These are phyloP conservation scores for Tribolium madens DNA, from an alignment of 1,140 invertebrate genomes.

Conservation along the genomic window DNA sequence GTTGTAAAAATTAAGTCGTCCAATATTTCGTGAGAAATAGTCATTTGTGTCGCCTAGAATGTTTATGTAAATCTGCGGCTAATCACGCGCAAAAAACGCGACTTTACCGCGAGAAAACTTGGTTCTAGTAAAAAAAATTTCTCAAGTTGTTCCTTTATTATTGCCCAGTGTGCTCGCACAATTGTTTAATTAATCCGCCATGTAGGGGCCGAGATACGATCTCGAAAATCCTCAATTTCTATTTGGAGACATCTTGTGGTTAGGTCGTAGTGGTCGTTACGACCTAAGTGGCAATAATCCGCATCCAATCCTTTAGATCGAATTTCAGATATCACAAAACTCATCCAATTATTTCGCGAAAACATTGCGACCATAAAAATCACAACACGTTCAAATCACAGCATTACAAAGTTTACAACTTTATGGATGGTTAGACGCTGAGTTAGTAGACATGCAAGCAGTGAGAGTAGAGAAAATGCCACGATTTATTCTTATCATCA, in stretches of 20 bases:
- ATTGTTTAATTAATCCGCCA: background rate
- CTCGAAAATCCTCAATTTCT: conserved; percentile 10
- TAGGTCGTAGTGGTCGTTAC: conserved; percentile 1
- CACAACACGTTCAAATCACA: conserved; percentile 10
- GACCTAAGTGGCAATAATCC: conserved; percentile 30
- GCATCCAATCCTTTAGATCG: conserved; percentile 31
- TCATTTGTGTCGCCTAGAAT: conserved; percentile 47
- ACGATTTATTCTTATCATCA: background rate
- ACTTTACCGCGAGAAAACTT: too few relatives aligned
- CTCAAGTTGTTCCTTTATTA: too few relatives aligned
- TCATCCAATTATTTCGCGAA: conserved; percentile 36
- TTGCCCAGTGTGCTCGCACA: background rate
- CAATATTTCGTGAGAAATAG: conserved; percentile 49
- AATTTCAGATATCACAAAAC: conserved; percentile 23
- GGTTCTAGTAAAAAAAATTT: too few relatives aligned
- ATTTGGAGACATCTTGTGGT: conserved; percentile 24
- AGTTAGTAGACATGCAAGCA: background rate
- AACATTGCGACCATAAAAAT: conserved; percentile 32
- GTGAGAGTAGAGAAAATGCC: background rate
- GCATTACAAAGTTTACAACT: conserved; percentile 7
- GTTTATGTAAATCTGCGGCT: conserved; percentile 48
- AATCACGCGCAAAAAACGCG: background rate
- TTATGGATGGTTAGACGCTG: background rate
- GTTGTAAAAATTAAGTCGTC: conserved; percentile 50
- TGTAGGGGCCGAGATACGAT: background rate